phyloP scores from a whole-genome alignment of 2,888 invertebrate genomes.

The Calliphora vomitoria region DNA sequence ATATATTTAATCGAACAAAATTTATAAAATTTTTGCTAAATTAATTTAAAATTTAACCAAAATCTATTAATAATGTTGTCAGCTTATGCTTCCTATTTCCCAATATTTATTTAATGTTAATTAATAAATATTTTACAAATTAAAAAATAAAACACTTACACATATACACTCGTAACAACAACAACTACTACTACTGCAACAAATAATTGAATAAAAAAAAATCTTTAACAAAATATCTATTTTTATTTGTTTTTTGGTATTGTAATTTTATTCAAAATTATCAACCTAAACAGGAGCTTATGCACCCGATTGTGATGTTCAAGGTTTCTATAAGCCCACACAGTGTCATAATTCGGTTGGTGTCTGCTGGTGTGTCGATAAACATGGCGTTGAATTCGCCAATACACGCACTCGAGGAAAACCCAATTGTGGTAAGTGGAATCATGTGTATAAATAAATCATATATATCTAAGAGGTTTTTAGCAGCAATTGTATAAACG shows the following conservation, averaged over 20 bases:
- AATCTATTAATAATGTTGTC: constrained; percentile 44
- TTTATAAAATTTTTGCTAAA: constrained; percentile 28
- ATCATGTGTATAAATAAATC: neutral
- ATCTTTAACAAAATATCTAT: constrained; percentile 47
- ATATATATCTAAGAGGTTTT: neutral
- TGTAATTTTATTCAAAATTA: constrained; percentile 73
- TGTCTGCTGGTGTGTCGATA: constrained; percentile 97
- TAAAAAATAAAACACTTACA: neutral
- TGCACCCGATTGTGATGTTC: constrained; percentile 93
- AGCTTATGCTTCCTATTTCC: constrained; percentile 57
- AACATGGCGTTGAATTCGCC: constrained; percentile 94
- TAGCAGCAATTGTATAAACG: too few relatives aligned
- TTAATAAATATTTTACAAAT: constrained; percentile 30
- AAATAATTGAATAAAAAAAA: neutral
- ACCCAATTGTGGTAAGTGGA: constrained; percentile 90
- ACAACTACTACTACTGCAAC: constrained; percentile 14
- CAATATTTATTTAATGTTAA: constrained; percentile 41
- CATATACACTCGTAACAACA: constrained; percentile 27
- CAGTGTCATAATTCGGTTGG: constrained; percentile 95
- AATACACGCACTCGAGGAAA: constrained; percentile 93
- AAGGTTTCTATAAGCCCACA: constrained; percentile 93
- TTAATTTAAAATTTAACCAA: neutral
- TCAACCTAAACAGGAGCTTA: constrained; percentile 87
- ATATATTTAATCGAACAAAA: constrained; percentile 27
- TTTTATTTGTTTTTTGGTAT: constrained; percentile 62